Evolutionary conservation across 1,140 invertebrate genomes (phyloP).

Genomic region (Lucilia cuprina): DNA sequence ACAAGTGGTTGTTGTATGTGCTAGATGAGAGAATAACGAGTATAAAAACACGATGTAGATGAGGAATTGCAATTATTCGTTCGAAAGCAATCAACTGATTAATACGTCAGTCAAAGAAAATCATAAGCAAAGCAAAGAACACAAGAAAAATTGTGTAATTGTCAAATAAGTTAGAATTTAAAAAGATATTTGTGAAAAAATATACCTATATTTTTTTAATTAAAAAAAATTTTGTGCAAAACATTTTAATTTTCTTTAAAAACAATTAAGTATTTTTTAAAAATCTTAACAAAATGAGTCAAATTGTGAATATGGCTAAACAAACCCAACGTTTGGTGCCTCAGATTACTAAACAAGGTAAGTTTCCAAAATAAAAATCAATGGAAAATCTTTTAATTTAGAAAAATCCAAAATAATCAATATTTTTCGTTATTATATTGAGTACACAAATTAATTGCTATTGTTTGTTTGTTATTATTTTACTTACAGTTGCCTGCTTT

Average conservation of each 20-base stretch:
- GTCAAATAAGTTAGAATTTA: background rate
- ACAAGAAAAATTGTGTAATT: constrained; percentile 26
- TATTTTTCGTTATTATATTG: background rate
- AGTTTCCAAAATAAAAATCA: background rate
- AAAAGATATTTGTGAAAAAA: background rate
- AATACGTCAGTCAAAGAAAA: background rate
- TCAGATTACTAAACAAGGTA: constrained; percentile 28
- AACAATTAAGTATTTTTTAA: background rate
- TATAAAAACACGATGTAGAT: background rate
- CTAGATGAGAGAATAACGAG: background rate
- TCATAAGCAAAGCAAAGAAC: background rate
- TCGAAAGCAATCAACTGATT: constrained; percentile 1
- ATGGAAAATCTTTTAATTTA: background rate
- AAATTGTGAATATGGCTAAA: constrained; percentile 36
- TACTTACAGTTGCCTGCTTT: constrained; percentile 45
- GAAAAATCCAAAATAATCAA: background rate
- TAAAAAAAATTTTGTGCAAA: background rate
- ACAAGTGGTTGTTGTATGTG: constrained; percentile 2
- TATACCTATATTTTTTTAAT: background rate
- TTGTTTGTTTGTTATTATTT: background rate
- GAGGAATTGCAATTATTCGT: background rate
- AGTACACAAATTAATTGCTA: background rate
- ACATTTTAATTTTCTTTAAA: background rate
- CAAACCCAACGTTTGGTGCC: constrained; percentile 35
- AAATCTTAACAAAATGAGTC: constrained; percentile 34